These are phyloP conservation scores for Drosophila nannoptera DNA, from an alignment of 1,140 invertebrate species.

Conservation along the genomic window DNA sequence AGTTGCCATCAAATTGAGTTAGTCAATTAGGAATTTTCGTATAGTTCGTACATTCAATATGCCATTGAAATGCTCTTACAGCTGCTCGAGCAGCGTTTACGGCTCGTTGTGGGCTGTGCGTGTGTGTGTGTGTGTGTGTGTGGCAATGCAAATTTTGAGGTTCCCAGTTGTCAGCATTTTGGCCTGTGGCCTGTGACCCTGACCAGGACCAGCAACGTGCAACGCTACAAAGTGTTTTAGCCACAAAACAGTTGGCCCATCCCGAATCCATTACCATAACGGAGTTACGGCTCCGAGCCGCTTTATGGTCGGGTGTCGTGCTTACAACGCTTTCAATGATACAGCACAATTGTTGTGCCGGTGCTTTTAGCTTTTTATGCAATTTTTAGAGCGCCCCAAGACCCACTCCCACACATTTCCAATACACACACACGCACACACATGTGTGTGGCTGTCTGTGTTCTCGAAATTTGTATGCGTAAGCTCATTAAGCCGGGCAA, in stretches of 20 bases:
- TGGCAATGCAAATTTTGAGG: constrained; percentile 43
- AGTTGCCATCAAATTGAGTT: constrained; percentile 60
- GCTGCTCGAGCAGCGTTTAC: constrained; percentile 18
- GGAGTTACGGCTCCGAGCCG: constrained; percentile 13
- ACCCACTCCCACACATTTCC: not conserved
- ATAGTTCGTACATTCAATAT: constrained; percentile 48
- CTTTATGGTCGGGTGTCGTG: constrained; percentile 28
- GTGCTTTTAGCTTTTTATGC: constrained; percentile 36
- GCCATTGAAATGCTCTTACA: constrained; percentile 25
- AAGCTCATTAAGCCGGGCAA: constrained; percentile 66
- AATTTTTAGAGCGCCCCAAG: constrained; percentile 11
- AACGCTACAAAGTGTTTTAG: constrained; percentile 41
- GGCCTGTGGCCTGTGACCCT: constrained; percentile 1
- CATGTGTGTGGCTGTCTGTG: not conserved
- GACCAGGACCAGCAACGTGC: constrained; percentile 22
- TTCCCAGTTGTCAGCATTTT: constrained; percentile 26
- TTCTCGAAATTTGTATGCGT: constrained; percentile 11
- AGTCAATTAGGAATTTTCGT: constrained; percentile 69
- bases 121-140: no score
- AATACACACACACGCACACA: not conserved
- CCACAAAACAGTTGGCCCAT: constrained; percentile 21
- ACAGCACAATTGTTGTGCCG: constrained; percentile 27
- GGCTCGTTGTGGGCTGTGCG: constrained; percentile 6
- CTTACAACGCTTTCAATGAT: constrained; percentile 40
- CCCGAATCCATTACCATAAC: constrained; percentile 8